phyloP scores from a whole-genome alignment of 2,888 invertebrate genomes.

The Polyploca ridens region DNA sequence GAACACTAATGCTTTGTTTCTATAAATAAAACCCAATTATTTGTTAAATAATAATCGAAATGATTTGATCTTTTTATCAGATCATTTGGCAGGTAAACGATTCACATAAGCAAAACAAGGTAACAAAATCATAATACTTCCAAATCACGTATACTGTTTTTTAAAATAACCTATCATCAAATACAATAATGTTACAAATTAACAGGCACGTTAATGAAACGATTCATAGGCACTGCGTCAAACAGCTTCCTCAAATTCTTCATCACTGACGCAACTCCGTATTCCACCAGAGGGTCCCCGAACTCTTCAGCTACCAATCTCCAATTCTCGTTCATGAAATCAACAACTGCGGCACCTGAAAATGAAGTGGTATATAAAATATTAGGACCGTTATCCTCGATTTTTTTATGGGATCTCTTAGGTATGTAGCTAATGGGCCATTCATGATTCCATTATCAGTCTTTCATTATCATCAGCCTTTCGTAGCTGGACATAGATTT shows the following conservation, averaged over 20 bases:
- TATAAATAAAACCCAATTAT: too few relatives aligned
- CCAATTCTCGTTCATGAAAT: constrained; percentile 68
- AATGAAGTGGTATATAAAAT: constrained; percentile 13
- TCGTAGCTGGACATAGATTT: too few relatives aligned
- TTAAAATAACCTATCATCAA: constrained; percentile 5
- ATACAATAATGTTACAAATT: constrained; percentile 12
- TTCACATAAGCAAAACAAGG: not conserved
- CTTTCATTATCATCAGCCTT: too few relatives aligned
- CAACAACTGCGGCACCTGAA: constrained; percentile 56
- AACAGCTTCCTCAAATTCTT: constrained; percentile 53
- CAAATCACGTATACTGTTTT: not conserved
- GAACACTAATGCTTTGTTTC: not conserved
- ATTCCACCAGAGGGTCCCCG: constrained; percentile 63
- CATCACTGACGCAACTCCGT: constrained; percentile 47
- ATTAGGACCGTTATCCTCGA: too few relatives aligned
- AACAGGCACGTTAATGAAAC: constrained; percentile 29
- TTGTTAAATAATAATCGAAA: not conserved
- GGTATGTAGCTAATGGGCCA: too few relatives aligned
- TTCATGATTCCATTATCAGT: too few relatives aligned
- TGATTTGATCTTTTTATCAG: not conserved
- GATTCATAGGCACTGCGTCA: constrained; percentile 44
- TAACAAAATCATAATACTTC: constrained; percentile 20
- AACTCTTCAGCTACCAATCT: constrained; percentile 62
- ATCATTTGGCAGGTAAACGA: not conserved
- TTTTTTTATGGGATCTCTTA: too few relatives aligned